These are phyloP conservation scores for Ptychadena robeensis DNA, from an alignment of 2,797 vertebrate genomes.

Conservation along the genomic window DNA sequence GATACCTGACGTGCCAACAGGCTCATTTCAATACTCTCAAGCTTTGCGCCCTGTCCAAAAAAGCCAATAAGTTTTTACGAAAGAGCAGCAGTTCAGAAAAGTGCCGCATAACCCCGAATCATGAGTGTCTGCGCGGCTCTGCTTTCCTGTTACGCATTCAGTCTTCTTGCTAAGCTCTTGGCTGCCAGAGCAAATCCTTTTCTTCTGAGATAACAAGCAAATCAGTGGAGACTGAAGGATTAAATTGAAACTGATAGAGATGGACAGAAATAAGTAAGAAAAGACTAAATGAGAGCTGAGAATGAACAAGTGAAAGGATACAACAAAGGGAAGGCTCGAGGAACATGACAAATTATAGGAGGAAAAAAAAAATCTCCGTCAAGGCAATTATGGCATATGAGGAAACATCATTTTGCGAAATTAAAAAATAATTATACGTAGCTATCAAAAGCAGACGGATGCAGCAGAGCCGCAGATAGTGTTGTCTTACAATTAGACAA, in stretches of 20 bases:
- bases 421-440: background rate
- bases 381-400: background rate
- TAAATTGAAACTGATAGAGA: conserved; percentile 58
- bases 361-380: background rate
- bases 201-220: conserved; percentile 59
- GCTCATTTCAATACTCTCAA: background rate
- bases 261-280: conserved; percentile 47
- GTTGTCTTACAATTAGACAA: background rate
- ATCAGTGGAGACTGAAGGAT: conserved; percentile 52
- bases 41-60: background rate
- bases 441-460: background rate
- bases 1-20: background rate
- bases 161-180: conserved; percentile 48
- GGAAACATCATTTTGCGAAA: background rate
- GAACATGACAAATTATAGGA: background rate
- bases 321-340: background rate
- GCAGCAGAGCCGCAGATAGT: background rate
- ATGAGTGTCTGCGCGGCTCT: conserved; percentile 34
- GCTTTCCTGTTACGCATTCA: conserved; percentile 40
- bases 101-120: conserved; percentile 37
- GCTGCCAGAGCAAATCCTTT: conserved; percentile 57
- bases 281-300: background rate
- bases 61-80: conserved; percentile 32
- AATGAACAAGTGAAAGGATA: background rate
- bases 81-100: conserved; percentile 41